phyloP scores from a whole-genome alignment of 2,113 vertebrate species.

The Hydropotes inermis region DNA sequence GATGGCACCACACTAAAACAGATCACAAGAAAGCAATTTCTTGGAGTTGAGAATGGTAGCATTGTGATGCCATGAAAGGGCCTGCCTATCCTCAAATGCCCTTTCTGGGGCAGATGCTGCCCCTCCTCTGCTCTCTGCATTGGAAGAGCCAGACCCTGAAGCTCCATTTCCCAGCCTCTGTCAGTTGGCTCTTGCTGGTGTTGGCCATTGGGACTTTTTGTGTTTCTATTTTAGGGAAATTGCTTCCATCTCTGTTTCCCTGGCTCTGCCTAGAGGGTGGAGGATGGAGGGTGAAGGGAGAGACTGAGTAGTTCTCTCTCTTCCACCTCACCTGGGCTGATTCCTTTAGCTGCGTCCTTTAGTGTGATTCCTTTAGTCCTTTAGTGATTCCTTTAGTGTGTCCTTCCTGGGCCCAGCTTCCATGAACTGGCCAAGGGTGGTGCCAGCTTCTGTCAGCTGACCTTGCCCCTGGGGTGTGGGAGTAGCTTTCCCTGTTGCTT shows the following conservation, averaged over 20 bases:
- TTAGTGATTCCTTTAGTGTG: too few species aligned
- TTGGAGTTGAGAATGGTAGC: not conserved
- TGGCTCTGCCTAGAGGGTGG: not conserved
- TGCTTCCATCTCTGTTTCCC: not conserved
- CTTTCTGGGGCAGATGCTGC: too few species aligned
- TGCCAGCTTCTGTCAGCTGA: not conserved
- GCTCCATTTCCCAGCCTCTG: not conserved
- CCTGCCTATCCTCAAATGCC: not conserved
- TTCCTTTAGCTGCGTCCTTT: not conserved
- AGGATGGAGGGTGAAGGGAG: not conserved
- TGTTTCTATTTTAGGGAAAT: conserved; percentile 49
- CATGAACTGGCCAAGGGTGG: rapidly evolving
- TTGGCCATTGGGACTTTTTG: conserved; percentile 1
- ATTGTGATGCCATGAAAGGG: not conserved
- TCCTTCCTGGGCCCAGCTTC: not conserved
- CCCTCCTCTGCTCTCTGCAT: not conserved
- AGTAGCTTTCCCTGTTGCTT: not conserved
- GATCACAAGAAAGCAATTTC: not conserved
- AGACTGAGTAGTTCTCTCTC: not conserved
- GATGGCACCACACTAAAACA: not conserved
- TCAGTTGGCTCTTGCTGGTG: not conserved
- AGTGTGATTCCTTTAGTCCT: too few species aligned
- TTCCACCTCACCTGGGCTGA: not conserved
- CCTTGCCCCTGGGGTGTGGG: not conserved
- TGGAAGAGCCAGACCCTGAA: not conserved